phyloP scores from a whole-genome alignment of 2,888 invertebrate species.

The Toxonevra muliebris region DNA sequence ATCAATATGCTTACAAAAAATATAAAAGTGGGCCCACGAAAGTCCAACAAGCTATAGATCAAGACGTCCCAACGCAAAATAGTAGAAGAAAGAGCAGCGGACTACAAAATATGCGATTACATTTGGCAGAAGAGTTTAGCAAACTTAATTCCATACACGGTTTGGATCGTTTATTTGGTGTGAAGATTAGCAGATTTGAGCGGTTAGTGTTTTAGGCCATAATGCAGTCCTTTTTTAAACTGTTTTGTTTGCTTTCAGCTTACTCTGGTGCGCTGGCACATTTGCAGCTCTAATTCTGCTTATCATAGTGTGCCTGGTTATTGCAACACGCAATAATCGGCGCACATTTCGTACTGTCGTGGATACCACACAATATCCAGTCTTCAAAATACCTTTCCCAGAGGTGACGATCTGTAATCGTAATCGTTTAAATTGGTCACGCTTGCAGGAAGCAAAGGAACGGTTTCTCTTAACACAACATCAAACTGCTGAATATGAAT shows the following conservation, averaged over 20 bases:
- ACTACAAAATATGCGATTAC: background rate
- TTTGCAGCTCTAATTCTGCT: constrained; percentile 17
- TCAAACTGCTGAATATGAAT: constrained; percentile 32
- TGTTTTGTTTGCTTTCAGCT: constrained; percentile 10
- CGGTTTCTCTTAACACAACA: constrained; percentile 46
- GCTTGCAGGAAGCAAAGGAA: constrained; percentile 46
- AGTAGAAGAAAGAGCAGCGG: background rate
- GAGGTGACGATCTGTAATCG: constrained; percentile 59
- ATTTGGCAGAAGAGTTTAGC: constrained; percentile 29
- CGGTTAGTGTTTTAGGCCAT: constrained; percentile 24
- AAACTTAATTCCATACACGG: constrained; percentile 38
- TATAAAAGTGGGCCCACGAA: background rate
- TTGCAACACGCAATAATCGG: constrained; percentile 19
- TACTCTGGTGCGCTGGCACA: constrained; percentile 30
- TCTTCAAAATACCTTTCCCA: constrained; percentile 58
- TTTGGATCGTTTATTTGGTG: constrained; percentile 34
- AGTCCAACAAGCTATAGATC: background rate
- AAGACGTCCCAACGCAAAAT: background rate
- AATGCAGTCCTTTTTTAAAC: background rate
- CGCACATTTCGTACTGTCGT: constrained; percentile 55
- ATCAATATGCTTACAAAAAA: background rate
- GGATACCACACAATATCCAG: constrained; percentile 51
- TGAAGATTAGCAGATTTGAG: constrained; percentile 31
- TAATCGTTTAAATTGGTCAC: constrained; percentile 61
- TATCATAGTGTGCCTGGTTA: constrained; percentile 20